phyloP scores from a whole-genome alignment of 37 sponge, comb jelly and placozoan species.

The Haliclona indistincta region DNA sequence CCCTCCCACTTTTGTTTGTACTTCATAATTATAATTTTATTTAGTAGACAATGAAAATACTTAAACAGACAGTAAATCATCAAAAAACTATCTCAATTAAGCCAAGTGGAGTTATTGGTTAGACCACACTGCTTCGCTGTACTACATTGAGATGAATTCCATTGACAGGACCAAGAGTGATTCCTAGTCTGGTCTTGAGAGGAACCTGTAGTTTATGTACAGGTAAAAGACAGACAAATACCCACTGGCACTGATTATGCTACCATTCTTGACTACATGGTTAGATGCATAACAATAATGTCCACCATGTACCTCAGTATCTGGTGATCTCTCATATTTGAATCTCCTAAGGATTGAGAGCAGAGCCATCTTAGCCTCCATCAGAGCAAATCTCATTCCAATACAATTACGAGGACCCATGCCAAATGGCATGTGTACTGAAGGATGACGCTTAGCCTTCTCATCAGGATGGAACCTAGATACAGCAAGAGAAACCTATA shows the following conservation, averaged over 20 bases:
- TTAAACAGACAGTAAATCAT: no score
- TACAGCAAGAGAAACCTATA: no score
- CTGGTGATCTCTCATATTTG: constrained; percentile 46
- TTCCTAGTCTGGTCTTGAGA: constrained; percentile 49
- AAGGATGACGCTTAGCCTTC: constrained; percentile 50
- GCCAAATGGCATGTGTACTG: constrained; percentile 73
- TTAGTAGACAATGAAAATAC: no score
- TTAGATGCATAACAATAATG: no score
- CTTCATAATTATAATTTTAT: no score
- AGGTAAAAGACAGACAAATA: background rate
- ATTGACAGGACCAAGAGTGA: constrained; percentile 64
- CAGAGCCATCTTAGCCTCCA: constrained; percentile 80
- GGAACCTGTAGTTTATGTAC: background rate
- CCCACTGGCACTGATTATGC: no score
- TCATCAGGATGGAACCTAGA: constrained; percentile 73
- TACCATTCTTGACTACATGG: no score
- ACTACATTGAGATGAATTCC: constrained; percentile 54
- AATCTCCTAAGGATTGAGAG: constrained; percentile 51
- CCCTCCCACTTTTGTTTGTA: no score
- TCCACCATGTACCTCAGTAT: constrained; percentile 45
- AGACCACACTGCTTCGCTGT: no score
- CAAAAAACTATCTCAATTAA: no score
- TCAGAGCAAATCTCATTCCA: constrained; percentile 81
- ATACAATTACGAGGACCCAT: constrained; percentile 78
- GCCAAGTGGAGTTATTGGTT: no score